Base-by-base conservation (phyloP, 2,113 vertebrate species). In the Myotis yumanensis region DNA sequence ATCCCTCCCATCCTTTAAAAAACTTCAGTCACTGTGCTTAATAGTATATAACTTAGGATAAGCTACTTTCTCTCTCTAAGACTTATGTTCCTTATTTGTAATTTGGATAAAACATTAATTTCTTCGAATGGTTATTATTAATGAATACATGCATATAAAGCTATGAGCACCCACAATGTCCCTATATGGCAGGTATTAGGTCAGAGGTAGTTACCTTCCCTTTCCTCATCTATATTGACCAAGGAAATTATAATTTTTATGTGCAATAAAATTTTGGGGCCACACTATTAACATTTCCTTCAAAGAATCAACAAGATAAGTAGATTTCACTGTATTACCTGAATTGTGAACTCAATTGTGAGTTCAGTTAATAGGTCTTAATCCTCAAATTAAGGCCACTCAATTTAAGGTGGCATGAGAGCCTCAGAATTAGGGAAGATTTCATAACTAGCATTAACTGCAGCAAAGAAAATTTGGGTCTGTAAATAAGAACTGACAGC, bases 401-500 rank as follows among this genome's bases (percentile, higher is more conserved):
- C 51, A 76, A 0, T 7, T 89, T 94, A 89, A 96, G 43, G 11
- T 86, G n/a, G 0, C 86, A 4, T 46, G 22, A 93, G 40, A 62
- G 25, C 16, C 16, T 48, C 37, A 79, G 14, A 90, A 51, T 7
- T 20, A 87, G 3, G 76, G 66, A 87, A 66, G 2, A 48, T 94
- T 97, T 95, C 54, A 84, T 89, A 69, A 83, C 57, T 18, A 32
- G 68, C n/a, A 17, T 57, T 90, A 95, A 68, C 48, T 91, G 10
- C 10, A 95, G 89, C 66, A 95, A 89, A 62, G 84, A 84, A 80
- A 69, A 91, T 69, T 14, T 23, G 30, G 4, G 7, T 68, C 10
- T 79, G 0, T 95, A 95, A 96, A 94, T 79, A 57, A 10, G 93
- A 97, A 75, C 12, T 72, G 84, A 96, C 97, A 95, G 28, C 12